Conservation (phyloP, 2,797 vertebrate species). For the Sternotherus odoratus region DNA sequence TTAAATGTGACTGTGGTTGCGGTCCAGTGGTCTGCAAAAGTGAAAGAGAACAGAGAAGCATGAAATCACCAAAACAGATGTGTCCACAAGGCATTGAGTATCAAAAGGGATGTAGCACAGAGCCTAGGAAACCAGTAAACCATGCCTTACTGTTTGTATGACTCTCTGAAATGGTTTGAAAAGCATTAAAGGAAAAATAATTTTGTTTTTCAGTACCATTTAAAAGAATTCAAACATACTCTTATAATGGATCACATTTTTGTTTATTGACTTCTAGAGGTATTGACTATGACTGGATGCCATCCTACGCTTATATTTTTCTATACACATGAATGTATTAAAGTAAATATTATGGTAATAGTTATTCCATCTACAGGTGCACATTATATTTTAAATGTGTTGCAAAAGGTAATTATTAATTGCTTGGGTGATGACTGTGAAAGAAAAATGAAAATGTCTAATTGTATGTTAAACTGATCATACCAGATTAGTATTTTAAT, state of each 20-base stretch:
- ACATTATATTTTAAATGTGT: background rate
- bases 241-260: background rate
- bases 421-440: background rate
- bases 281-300: background rate
- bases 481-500: background rate
- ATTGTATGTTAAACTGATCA: background rate
- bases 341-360: background rate
- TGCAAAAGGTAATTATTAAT: background rate
- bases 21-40: slow-evolving; percentile 50
- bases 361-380: background rate
- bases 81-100: background rate
- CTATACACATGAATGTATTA: accelerated
- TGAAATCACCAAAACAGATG: slow-evolving; percentile 17
- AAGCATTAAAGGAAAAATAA: background rate
- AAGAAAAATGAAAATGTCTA: background rate
- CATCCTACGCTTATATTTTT: background rate
- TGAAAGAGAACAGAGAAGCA: slow-evolving; percentile 14
- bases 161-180: background rate
- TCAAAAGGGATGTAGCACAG: background rate
- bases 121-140: background rate
- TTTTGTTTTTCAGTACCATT: background rate
- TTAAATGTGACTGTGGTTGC: slow-evolving; percentile 19
- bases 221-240: background rate
- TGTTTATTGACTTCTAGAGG: background rate
- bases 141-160: background rate